Evolutionary conservation across 2,888 invertebrate genomes (phyloP).

Genomic region (Chelonus formosanus): DNA sequence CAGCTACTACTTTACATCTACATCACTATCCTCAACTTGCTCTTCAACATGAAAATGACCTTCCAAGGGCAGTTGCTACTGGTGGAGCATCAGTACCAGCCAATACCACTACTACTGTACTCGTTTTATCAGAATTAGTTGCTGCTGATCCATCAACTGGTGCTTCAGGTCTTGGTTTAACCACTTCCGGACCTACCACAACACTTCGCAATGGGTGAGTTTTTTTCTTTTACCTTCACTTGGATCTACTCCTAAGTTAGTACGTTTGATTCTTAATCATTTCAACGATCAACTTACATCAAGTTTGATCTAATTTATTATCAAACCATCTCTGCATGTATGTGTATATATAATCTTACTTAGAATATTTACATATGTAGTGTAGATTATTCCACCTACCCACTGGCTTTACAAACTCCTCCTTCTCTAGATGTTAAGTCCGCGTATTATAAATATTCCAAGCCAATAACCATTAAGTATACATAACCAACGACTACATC

Average conservation of each 20-base stretch:
- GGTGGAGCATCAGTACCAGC: slow-evolving; percentile 54
- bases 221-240: neutral
- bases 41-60: slow-evolving; percentile 67
- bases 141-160: slow-evolving; percentile 71
- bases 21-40: slow-evolving; percentile 68
- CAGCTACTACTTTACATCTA: slow-evolving; percentile 67
- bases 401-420: slow-evolving; percentile 23
- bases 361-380: too few species aligned
- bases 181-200: slow-evolving; percentile 51
- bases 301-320: too few species aligned
- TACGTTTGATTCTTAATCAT: neutral
- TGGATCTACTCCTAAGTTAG: neutral
- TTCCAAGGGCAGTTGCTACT: slow-evolving; percentile 60
- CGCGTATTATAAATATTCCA: slow-evolving; percentile 52
- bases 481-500: too few species aligned
- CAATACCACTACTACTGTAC: slow-evolving; percentile 71
- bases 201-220: slow-evolving; percentile 60
- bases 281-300: too few species aligned
- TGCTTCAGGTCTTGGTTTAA: slow-evolving; percentile 53
- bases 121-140: slow-evolving; percentile 77
- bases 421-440: slow-evolving; percentile 34
- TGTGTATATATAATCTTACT: too few species aligned
- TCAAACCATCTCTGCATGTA: too few species aligned
- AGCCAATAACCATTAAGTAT: slow-evolving; percentile 55
- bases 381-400: slow-evolving; percentile 24